A percentile compares a stretch with the other conserved stretches of the same genome.
Conservation (phyloP, 2,113 vertebrate species). For the Pica pica region DNA sequence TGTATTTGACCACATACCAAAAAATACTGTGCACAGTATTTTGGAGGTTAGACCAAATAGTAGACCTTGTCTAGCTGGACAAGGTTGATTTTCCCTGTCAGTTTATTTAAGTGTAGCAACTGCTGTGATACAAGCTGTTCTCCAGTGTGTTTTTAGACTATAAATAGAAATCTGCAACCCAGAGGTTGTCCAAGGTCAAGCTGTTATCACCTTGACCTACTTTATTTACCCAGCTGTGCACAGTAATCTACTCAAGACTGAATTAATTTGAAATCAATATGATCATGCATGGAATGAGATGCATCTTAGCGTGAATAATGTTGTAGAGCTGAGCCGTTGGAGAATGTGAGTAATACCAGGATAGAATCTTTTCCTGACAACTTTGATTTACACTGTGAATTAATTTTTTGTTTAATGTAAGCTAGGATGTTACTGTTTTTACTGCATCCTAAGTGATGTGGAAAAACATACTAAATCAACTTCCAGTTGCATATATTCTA, state of each 20-base stretch:
- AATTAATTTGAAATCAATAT: not conserved
- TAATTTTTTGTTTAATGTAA: not conserved
- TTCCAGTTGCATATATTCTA: not conserved
- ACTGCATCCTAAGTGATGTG: not conserved
- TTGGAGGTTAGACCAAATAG: not conserved
- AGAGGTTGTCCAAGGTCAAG: not conserved
- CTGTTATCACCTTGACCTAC: not conserved
- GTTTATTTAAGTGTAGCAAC: not conserved
- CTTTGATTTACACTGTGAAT: not conserved
- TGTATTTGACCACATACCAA: not conserved
- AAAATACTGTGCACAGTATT: too few species aligned
- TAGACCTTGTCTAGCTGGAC: not conserved
- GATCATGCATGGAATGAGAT: not conserved
- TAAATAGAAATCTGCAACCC: not conserved
- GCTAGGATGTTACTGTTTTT: not conserved
- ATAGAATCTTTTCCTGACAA: not conserved
- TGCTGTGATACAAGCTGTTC: not conserved
- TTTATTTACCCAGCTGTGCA: slow-evolving; percentile 1
- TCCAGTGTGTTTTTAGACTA: not conserved
- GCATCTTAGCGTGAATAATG: not conserved
- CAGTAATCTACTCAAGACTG: not conserved
- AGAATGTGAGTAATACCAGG: not conserved
- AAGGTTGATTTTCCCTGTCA: not conserved
- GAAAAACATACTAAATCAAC: not conserved
- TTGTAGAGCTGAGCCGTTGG: not conserved